Base-by-base conservation (phyloP, 2,888 invertebrate species). In the Strigamia transsilvanica region DNA sequence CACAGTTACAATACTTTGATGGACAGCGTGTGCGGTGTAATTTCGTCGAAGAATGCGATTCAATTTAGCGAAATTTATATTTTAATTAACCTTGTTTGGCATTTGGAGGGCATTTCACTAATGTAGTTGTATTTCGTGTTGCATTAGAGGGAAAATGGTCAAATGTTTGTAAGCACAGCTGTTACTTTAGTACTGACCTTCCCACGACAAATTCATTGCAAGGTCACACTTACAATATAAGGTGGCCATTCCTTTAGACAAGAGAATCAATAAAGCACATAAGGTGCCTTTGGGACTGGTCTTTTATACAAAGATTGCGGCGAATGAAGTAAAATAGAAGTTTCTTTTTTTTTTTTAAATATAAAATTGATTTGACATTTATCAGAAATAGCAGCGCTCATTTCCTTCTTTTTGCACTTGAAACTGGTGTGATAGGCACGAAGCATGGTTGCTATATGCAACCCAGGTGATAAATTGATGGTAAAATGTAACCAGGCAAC, bases 251-350 rank as follows among this genome's bases (percentile, higher is more conserved):
- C 13, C 5, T 51, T 51, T 51, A 51, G 51, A 51, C 51, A 51
- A 51, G 51, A n/a, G 51, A n/a, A 51, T 51, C 51, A 51, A 51
- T 51, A 51, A 51, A 51, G 15, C 51, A 51, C 51, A 51, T n/a
- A 51, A n/a, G 13, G 51, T n/a, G 51, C 51, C 51, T 51, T 51
- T 51, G 10, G 51, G 51, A 51, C n/a, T 51, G 51, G 51, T 51
- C 5, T n/a, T n/a, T n/a, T 51, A 51, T 13, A 13, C 13, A 51
- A 51, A 51, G 51, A 51, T n/a, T n/a, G n/a, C 4, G 13, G 13
- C n/a, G n/a, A 51, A 51, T n/a, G 10, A 51, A 51, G n/a, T n/a
- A 51, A 6, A 51, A 51, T n/a, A 51, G 10, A 6, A 5, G 7
- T 34, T 34, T 34, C 7, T 34, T 34, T 34, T 34, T 34, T 34